These are phyloP conservation scores for Amphipoea oculea DNA, from an alignment of 2,888 invertebrate genomes.

Conservation along the genomic window DNA sequence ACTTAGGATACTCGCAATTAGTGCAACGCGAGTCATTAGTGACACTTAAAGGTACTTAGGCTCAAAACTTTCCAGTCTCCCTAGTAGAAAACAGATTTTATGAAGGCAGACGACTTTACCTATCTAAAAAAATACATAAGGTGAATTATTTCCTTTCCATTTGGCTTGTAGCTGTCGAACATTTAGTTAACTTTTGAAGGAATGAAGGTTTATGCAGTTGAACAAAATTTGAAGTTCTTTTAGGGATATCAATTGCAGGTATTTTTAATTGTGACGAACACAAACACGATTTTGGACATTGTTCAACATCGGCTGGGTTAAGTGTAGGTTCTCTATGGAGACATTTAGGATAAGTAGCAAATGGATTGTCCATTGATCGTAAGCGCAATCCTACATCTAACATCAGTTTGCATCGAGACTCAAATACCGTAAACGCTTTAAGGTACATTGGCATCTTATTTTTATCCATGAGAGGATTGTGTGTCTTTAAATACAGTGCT, in stretches of 20 bases:
- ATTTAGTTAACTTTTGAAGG: conserved; percentile 10
- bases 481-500: conserved; percentile 90
- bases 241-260: conserved; percentile 5
- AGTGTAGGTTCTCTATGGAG: conserved; percentile 60
- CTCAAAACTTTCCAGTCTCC: too few relatives aligned
- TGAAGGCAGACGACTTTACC: not conserved
- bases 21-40: too few relatives aligned
- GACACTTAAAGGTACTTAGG: too few relatives aligned
- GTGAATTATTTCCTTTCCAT: conserved; percentile 44
- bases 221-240: conserved; percentile 40
- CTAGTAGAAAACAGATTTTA: not conserved
- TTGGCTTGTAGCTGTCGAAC: conserved; percentile 30
- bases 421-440: conserved; percentile 79
- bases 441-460: conserved; percentile 77
- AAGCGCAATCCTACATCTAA: conserved; percentile 83
- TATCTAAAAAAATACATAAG: not conserved
- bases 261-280: conserved; percentile 28
- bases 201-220: conserved; percentile 50
- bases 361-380: conserved; percentile 90
- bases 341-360: conserved; percentile 84
- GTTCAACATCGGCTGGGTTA: conserved; percentile 15
- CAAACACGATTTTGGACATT: conserved; percentile 3
- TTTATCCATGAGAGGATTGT: conserved; percentile 80
- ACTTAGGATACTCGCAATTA: too few relatives aligned
- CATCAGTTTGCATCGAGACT: conserved; percentile 81